These are phyloP conservation scores for Bombyx mori DNA, from an alignment of 1,140 invertebrate species.

Conservation along the genomic window DNA sequence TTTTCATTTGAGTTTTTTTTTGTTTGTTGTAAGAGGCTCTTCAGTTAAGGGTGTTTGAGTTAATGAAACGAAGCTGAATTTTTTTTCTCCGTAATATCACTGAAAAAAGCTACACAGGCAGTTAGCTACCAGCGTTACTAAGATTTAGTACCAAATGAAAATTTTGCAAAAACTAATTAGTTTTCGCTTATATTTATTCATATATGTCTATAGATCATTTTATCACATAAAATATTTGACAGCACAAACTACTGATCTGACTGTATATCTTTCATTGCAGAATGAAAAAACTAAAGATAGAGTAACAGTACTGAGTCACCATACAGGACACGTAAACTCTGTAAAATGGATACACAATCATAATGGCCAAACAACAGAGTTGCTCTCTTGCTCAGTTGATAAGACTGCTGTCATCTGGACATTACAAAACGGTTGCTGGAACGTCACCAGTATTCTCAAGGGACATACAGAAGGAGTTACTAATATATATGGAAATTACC, in stretches of 20 bases:
- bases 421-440: slow-evolving; percentile 46
- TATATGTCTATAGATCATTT: neutral
- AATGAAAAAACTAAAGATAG: slow-evolving; percentile 36
- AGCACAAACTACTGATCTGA: neutral
- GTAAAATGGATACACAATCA: slow-evolving; percentile 80
- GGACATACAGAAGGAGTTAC: slow-evolving; percentile 75
- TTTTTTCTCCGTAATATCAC: too few species aligned
- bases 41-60: too few species aligned
- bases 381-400: slow-evolving; percentile 84
- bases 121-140: too few species aligned
- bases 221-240: neutral
- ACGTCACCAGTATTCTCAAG: slow-evolving; percentile 54
- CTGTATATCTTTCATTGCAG: slow-evolving; percentile 23
- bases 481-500: slow-evolving; percentile 74
- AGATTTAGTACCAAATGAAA: too few species aligned
- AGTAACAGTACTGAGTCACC: slow-evolving; percentile 42
- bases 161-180: too few species aligned
- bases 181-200: too few species aligned
- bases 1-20: too few species aligned
- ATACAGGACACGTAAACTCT: slow-evolving; percentile 75
- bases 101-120: too few species aligned
- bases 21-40: too few species aligned
- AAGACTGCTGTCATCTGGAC: slow-evolving; percentile 82
- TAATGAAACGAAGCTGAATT: too few species aligned
- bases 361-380: slow-evolving; percentile 55